Base-by-base conservation (phyloP, 2,888 invertebrate genomes). In the Cataglyphis altisquamis region DNA sequence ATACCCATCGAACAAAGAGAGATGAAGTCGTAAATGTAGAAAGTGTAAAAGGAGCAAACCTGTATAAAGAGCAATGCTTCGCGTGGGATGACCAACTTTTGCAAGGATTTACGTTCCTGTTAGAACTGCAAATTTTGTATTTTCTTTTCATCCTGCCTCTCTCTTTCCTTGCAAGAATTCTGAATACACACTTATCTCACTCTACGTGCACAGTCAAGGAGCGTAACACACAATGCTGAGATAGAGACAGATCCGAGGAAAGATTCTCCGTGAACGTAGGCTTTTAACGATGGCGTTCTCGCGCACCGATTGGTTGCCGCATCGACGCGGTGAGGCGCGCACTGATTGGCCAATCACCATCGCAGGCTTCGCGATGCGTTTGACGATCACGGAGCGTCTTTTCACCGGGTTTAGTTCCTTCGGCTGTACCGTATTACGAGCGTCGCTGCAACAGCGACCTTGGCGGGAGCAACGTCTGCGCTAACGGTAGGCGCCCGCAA, bases 401-500 rank as follows among this genome's bases (percentile, higher is more conserved):
- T 18, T 6, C 1, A 5, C 6, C 48, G 18, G 8, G 18, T 45
- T 10, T 18, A 4, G 6, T 18, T 5, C 15, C 52, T 6, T 52
- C n/a, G 52, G n/a, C n/a, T 5, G n/a, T n/a, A 1, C 52, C 15
- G 15, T 62, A 45, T 70, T 66, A 78, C 74, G 74, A 75, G 63
- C 36, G 83, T 77, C 83, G 72, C 63, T 82, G 83, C 75, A 81
- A 8, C 73, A 72, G 85, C 89, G 89, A 90, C 90, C 90, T 90
- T 90, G 90, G 85, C 83, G 88, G 67, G 81, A 77, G 84, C 86
- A 78, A 41, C 84, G 90, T 85, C 89, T 90, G 84, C 81, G 81
- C 82, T 83, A 83, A 88, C 88, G 88, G 89, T 86, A 87, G 86
- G 90, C 90, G 90, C 87, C 88, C 86, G 87, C 18, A 89, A 90